Base-by-base conservation (phyloP, 23 tunicate genomes). In the Botrylloides violaceus region DNA sequence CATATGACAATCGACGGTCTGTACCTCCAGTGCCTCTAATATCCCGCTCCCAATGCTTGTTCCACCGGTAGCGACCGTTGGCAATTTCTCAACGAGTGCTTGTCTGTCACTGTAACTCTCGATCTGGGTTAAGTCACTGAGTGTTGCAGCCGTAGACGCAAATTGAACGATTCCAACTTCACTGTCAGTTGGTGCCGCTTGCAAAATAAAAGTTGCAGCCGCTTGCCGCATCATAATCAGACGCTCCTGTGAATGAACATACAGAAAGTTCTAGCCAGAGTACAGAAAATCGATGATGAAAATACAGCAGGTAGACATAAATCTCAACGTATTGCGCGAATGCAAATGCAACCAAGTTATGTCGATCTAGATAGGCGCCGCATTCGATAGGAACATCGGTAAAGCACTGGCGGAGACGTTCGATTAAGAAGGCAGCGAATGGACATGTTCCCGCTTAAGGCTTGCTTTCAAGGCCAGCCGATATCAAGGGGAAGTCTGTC, bases 31-130 rank as follows among this genome's bases (percentile, higher is more conserved):
- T 32, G 61, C 84, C 5, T 57, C 21, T 29, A 26, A 33, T 31
- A 83, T 24, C 37, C 90, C 90, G 62, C 82, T 71, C 19, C 82
- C 82, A 61, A 83, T 83, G 57, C 90, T 68, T 2, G 90, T 83
- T 27, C 71, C 66, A 23, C 82, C 90, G 2, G 32, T 49, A 26
- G 82, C 78, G n/a, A 19, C 26, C 20, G 30, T 61, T 26, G 90
- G 90, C 23, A 83, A 20, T 24, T 1, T 32, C 3, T 50, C 47
- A 19, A 68, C 24, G 28, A 83, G 57, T 29, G 6, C 19, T 20
- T 61, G 29, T 49, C 78, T 70, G 3, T 77, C 78, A 29, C 18
- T 71, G 15, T 70, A 26, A 24, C 35, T 53, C 21, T 70, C 31
- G 18, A 83, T 49, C 19, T 25, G 6, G 0, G 49, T 71, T 58